Evolutionary conservation across 2,113 vertebrate species (phyloP).

Genomic region (Carassius carassius): DNA sequence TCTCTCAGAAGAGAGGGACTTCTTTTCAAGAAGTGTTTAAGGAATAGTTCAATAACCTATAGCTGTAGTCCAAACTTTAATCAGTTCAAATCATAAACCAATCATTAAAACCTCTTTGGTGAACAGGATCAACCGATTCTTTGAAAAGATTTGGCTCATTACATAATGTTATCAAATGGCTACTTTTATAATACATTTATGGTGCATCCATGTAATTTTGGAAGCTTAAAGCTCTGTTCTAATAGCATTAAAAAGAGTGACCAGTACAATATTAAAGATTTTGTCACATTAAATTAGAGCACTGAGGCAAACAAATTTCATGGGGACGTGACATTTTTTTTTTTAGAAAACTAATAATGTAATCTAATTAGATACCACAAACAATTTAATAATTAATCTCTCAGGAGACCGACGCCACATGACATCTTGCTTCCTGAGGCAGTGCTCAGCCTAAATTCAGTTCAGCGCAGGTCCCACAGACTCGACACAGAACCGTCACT

Average conservation of each 20-base stretch:
- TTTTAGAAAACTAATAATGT: constrained; percentile 17
- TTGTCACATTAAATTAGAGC: background rate
- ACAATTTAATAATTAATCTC: constrained; percentile 44
- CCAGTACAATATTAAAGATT: background rate
- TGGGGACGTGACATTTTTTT: background rate
- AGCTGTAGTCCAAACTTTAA: background rate
- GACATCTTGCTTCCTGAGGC: constrained; percentile 19
- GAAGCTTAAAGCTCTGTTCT: background rate
- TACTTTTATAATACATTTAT: background rate
- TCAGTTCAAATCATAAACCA: background rate
- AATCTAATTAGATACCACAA: constrained; percentile 31
- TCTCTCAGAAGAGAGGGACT: background rate
- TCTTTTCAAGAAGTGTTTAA: background rate
- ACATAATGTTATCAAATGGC: background rate
- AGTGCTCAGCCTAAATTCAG: constrained; percentile 14
- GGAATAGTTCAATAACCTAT: too few species aligned
- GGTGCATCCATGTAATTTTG: background rate
- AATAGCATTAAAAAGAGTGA: background rate
- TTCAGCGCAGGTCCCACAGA: background rate
- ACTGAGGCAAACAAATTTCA: constrained; percentile 10
- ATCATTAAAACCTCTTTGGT: background rate
- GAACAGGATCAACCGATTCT: background rate
- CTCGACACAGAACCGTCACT: background rate
- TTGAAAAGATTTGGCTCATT: background rate
- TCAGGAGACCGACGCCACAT: background rate